A percentile compares a stretch with the other conserved stretches of the same genome.
These are phyloP conservation scores for Macrostomum cliftonense DNA, from an alignment of 2,888 invertebrate genomes.

Conservation along the genomic window DNA sequence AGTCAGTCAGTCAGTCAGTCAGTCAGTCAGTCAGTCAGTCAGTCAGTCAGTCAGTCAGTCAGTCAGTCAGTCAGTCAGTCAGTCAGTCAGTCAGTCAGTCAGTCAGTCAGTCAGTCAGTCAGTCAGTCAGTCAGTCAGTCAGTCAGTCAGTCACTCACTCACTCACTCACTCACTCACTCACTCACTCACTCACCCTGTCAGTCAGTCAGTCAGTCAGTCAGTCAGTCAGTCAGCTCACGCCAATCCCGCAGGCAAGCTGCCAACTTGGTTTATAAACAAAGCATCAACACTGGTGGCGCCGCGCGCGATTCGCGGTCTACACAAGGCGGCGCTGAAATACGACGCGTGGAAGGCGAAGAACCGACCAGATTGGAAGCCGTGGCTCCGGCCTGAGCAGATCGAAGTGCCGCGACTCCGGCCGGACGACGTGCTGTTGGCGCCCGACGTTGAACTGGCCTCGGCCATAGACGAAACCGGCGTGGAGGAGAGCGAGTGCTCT, in stretches of 20 bases:
- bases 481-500: neutral
- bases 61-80: no score
- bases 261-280: conserved; percentile 76
- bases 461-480: conserved; percentile 6
- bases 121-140: no score
- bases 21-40: no score
- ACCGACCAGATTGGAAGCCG: conserved; percentile 58
- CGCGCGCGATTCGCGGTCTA: conserved; percentile 61
- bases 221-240: no score
- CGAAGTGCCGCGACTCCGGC: conserved; percentile 49
- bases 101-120: no score
- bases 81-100: no score
- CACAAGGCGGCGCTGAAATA: conserved; percentile 64
- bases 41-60: no score
- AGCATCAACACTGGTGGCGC: conserved; percentile 64
- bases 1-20: no score
- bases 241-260: conserved; percentile 37
- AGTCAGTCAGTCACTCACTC: no score
- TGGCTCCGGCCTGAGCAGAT: conserved; percentile 74
- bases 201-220: no score
- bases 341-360: conserved; percentile 57
- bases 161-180: no score
- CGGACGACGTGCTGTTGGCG: conserved; percentile 41
- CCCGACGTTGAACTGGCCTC: conserved; percentile 5
- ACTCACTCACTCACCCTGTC: no score